These are phyloP conservation scores for Enteromius treurensis DNA, from an alignment of 2,797 vertebrate species.

Conservation along the genomic window DNA sequence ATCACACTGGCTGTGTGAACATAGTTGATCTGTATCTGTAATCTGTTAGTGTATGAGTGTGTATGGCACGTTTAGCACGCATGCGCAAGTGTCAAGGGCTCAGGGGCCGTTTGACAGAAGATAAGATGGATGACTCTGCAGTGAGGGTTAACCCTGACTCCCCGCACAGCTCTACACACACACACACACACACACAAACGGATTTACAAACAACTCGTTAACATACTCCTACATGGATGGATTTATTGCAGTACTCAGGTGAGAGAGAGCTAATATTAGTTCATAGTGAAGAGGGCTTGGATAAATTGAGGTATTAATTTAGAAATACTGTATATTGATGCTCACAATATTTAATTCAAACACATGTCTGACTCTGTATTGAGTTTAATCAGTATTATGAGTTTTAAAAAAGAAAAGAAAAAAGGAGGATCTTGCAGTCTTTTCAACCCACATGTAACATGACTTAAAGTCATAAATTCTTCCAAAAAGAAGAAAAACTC, in stretches of 20 bases:
- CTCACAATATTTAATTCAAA: background rate
- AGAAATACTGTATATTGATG: background rate
- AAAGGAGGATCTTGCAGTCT: background rate
- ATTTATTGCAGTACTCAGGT: constrained; percentile 19
- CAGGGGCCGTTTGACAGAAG: constrained; percentile 36
- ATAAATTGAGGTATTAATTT: constrained; percentile 9
- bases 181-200: constrained; percentile 24
- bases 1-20: constrained; percentile 5
- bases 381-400: background rate
- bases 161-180: constrained; percentile 18
- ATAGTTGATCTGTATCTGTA: constrained; percentile 4
- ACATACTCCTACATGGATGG: constrained; percentile 2
- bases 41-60: background rate
- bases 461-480: background rate
- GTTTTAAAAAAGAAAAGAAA: background rate
- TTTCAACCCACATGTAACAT: background rate
- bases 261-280: constrained; percentile 24
- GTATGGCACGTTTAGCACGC: constrained; percentile 14
- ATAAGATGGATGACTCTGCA: constrained; percentile 53
- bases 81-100: constrained; percentile 4
- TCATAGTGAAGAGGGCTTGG: constrained; percentile 25
- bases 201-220: constrained; percentile 17
- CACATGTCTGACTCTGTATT: background rate
- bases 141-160: constrained; percentile 36
- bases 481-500: background rate